Percentiles rank a stretch among this genome's conserved stretches.
phyloP scores from a whole-genome alignment of 2,888 invertebrate species.

The Neocrepidodera transversa region DNA sequence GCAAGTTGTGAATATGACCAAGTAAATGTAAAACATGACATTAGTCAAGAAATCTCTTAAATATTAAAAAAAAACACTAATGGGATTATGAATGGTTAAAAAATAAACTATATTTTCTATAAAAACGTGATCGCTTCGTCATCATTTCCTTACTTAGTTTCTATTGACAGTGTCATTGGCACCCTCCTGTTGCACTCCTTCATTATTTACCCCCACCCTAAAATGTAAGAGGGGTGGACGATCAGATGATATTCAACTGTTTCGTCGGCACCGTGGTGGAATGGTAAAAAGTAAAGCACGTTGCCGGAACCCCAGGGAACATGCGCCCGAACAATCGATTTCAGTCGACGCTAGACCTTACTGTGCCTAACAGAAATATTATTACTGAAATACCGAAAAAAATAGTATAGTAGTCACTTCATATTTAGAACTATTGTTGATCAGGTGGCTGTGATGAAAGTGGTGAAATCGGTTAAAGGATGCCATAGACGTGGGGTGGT shows the following conservation, averaged over 20 bases:
- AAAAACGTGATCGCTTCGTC: background rate
- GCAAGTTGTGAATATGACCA: too few relatives aligned
- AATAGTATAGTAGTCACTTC: constrained; percentile 1
- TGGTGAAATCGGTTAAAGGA: background rate
- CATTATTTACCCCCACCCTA: constrained; percentile 33
- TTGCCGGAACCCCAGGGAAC: constrained; percentile 49
- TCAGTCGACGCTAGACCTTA: constrained; percentile 53
- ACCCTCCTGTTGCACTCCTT: constrained; percentile 49
- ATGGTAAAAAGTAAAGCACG: constrained; percentile 41
- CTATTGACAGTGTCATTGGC: constrained; percentile 13
- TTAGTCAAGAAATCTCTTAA: too few relatives aligned
- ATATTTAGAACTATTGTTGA: constrained; percentile 16
- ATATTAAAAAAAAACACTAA: too few relatives aligned
- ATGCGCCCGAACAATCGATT: constrained; percentile 60
- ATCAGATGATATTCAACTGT: constrained; percentile 47
- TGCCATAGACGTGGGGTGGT: background rate
- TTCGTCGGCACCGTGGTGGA: constrained; percentile 49
- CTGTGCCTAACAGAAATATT: constrained; percentile 54
- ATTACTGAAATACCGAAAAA: constrained; percentile 38
- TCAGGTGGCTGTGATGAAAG: constrained; percentile 28
- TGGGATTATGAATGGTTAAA: too few relatives aligned
- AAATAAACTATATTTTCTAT: too few relatives aligned
- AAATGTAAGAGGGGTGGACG: constrained; percentile 36
- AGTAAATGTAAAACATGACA: too few relatives aligned
- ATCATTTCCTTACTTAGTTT: constrained; percentile 11